Percentiles rank a stretch among this genome's conserved stretches.
Conservation (phyloP, 1,140 invertebrate species). For the Pseudomyrmex gracilis region DNA sequence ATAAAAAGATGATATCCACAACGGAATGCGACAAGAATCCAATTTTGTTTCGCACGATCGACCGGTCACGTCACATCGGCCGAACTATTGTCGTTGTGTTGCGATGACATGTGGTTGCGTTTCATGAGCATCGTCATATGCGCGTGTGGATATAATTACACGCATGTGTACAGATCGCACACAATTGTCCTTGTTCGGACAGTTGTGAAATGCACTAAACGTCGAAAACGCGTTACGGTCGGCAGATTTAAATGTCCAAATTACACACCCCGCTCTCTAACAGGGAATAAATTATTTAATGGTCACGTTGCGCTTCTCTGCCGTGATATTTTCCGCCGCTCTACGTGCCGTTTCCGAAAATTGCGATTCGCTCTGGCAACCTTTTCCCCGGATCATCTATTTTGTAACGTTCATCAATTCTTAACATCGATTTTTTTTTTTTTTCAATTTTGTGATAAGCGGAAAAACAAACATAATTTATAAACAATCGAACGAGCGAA, state of each 20-base stretch:
- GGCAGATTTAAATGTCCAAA: not conserved
- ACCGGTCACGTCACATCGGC: not conserved
- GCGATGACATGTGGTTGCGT: not conserved
- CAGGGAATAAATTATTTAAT: constrained; percentile 32
- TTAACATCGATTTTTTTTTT: too few relatives aligned
- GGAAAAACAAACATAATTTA: too few relatives aligned
- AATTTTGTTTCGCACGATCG: not conserved
- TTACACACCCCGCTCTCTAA: constrained; percentile 20
- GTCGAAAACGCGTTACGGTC: not conserved
- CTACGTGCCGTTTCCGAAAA: not conserved
- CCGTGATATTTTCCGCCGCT: not conserved
- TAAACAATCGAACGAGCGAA: too few relatives aligned
- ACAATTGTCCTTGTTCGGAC: not conserved
- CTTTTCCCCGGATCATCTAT: too few relatives aligned
- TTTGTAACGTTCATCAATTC: too few relatives aligned
- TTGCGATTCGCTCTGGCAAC: not conserved
- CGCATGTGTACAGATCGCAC: not conserved
- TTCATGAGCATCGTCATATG: not conserved
- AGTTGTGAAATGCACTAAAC: not conserved
- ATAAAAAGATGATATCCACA: too few relatives aligned
- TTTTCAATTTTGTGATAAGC: too few relatives aligned
- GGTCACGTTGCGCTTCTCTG: not conserved
- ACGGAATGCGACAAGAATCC: not conserved
- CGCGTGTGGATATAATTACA: not conserved
- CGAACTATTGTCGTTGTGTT: not conserved